Percentiles rank a stretch among this genome's conserved stretches.
Evolutionary conservation across 2,113 vertebrate genomes (phyloP).

Genomic region (Burhinus bistriatus): DNA sequence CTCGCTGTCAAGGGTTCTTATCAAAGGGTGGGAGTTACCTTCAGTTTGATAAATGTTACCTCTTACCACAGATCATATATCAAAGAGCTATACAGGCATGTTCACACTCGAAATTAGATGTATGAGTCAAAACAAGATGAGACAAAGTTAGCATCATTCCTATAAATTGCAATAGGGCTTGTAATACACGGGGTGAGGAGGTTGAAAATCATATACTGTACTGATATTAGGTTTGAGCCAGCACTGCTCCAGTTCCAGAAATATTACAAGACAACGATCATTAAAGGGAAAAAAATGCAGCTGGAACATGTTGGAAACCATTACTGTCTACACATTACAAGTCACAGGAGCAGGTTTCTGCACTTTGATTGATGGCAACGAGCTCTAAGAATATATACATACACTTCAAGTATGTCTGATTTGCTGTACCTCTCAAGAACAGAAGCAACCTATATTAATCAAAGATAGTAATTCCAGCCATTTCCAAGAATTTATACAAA

Average conservation of each 20-base stretch:
- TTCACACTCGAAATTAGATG: slow-evolving; percentile 21
- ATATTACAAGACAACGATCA: neutral
- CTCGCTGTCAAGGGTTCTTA: slow-evolving; percentile 25
- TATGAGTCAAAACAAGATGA: slow-evolving; percentile 33
- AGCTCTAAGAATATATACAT: neutral
- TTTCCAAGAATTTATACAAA: neutral
- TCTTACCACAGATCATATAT: slow-evolving; percentile 24
- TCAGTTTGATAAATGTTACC: slow-evolving; percentile 44
- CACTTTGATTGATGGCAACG: slow-evolving; percentile 24
- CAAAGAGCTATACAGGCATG: slow-evolving; percentile 14
- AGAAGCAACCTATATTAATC: slow-evolving; percentile 15
- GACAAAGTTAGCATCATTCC: slow-evolving; percentile 7
- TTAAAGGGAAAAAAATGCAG: slow-evolving; percentile 7
- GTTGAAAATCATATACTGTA: neutral
- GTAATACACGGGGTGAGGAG: slow-evolving; percentile 18
- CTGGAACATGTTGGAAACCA: slow-evolving; percentile 40
- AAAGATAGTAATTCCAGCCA: neutral
- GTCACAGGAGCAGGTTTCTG: slow-evolving; percentile 30
- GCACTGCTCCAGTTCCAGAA: neutral
- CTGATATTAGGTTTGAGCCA: neutral
- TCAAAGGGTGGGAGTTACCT: slow-evolving; percentile 16
- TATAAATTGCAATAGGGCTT: neutral
- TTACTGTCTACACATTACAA: slow-evolving; percentile 34
- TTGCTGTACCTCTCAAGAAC: slow-evolving; percentile 20
- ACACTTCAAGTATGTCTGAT: neutral